phyloP scores from a whole-genome alignment of 2,113 vertebrate species.

The Cryptotis parvus region DNA sequence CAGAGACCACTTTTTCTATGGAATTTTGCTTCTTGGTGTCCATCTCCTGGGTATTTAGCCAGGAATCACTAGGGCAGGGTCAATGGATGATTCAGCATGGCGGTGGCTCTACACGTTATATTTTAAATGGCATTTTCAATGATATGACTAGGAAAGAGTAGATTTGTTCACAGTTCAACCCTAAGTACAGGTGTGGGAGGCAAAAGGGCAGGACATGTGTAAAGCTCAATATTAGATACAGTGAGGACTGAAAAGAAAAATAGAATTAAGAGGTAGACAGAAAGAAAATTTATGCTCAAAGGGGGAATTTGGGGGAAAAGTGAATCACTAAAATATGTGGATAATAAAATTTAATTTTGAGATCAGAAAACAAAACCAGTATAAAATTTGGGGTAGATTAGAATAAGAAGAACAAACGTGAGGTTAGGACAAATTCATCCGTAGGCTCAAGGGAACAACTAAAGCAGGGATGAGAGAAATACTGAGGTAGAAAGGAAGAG shows the following conservation, averaged over 20 bases:
- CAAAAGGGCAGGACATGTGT: neutral
- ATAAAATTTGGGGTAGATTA: neutral
- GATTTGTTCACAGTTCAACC: neutral
- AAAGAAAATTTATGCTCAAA: neutral
- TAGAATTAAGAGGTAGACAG: neutral
- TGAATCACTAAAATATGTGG: neutral
- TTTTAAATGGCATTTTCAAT: too few relatives aligned
- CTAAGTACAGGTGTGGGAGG: neutral
- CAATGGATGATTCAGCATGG: too few relatives aligned
- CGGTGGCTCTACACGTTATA: too few relatives aligned
- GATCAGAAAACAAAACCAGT: neutral
- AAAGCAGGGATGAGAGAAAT: neutral
- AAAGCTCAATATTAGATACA: neutral
- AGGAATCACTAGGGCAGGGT: too few relatives aligned
- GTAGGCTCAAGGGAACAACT: neutral
- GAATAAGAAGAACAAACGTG: neutral
- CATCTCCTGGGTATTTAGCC: too few relatives aligned
- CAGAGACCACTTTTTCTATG: too few relatives aligned
- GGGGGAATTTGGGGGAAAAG: neutral
- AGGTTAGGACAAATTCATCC: neutral
- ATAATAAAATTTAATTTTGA: neutral
- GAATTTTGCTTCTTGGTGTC: too few relatives aligned
- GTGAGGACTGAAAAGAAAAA: neutral
- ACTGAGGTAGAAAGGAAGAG: neutral
- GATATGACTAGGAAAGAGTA: neutral